Evolutionary conservation across 2,888 invertebrate genomes (phyloP), one percentile per base, ranked within the genome.

Genomic region (Pristionchus maxplancki): DNA sequence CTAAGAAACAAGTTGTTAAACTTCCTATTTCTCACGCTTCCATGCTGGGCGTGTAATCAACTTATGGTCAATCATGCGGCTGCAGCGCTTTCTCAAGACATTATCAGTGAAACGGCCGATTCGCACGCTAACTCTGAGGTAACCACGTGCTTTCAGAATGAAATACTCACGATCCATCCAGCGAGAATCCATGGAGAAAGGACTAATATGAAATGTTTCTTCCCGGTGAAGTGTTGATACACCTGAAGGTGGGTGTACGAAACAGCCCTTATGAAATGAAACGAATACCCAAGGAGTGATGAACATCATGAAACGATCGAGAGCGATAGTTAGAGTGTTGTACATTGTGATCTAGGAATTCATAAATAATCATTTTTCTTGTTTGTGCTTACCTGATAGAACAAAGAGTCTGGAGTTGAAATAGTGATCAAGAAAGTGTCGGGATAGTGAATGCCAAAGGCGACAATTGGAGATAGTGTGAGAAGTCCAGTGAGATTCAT

Each of bases 301-400:
- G 82, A 83, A 83, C 53, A 53, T 83, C 82, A 83, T 83, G 34
- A 83, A 83, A 24, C 82, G 82, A 83, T 83, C 82, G 5, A 83
- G 44, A 34, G 82, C 82, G 8, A 83, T 83, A 15, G 82, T 53
- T 4, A 83, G 82, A 0, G 50, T 83, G 24, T 58, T 83, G 53
- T 83, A 83, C 24, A 83, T 15, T 53, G 53, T 83, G 24, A 83
- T 58, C 82, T 83, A 9, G 11, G 44, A 44, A 78, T 15, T 24
- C 28, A 24, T 5, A 4, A n/a, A 34, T 28, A 3, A 48, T 8
- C 11, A 28, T n/a, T 81, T 20, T 40, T 40, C 20, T 13, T 0
- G 34, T 28, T 20, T 24, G 34, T 34, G 11, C 31, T 8, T 15
- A 81, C 81, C 81, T 81, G 81, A 48, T 81, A 81, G 24, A 81